Evolutionary conservation across 2,797 vertebrate genomes (phyloP).

Genomic region (Australoheros facetus): DNA sequence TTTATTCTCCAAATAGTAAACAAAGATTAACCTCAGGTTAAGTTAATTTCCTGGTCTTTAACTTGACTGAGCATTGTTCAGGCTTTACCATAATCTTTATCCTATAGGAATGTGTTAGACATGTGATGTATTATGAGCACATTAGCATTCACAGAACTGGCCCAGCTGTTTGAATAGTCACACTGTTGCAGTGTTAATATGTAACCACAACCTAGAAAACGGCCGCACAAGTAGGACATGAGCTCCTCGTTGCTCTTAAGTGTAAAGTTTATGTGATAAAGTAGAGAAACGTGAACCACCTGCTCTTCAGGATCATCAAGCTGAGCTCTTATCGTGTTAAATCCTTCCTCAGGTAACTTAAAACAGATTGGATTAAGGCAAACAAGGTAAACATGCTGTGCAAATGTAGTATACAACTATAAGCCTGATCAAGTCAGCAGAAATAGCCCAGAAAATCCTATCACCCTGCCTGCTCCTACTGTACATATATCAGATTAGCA

Average conservation of each 20-base stretch:
- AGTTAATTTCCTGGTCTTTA: not conserved
- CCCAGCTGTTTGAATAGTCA: not conserved
- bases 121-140: not conserved
- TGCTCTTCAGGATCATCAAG: constrained; percentile 11
- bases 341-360: constrained; percentile 25
- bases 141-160: not conserved
- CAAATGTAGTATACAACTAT: constrained; percentile 33
- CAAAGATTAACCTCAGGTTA: not conserved
- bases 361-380: constrained; percentile 32
- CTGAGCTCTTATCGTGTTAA: constrained; percentile 20
- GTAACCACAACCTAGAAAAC: constrained; percentile 24
- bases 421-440: constrained; percentile 51
- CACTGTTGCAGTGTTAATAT: constrained; percentile 31
- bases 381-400: constrained; percentile 22
- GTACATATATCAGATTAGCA: constrained; percentile 45
- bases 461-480: constrained; percentile 15
- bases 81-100: not conserved
- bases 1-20: not conserved
- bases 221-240: not conserved
- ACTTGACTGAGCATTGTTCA: not conserved
- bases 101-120: not conserved
- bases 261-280: not conserved
- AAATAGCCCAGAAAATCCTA: constrained; percentile 55
- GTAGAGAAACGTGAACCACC: not conserved
- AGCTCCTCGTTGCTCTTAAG: not conserved